These are phyloP conservation scores for Thamnaconus septentrionalis DNA, from an alignment of 2,113 vertebrate species.

Conservation along the genomic window DNA sequence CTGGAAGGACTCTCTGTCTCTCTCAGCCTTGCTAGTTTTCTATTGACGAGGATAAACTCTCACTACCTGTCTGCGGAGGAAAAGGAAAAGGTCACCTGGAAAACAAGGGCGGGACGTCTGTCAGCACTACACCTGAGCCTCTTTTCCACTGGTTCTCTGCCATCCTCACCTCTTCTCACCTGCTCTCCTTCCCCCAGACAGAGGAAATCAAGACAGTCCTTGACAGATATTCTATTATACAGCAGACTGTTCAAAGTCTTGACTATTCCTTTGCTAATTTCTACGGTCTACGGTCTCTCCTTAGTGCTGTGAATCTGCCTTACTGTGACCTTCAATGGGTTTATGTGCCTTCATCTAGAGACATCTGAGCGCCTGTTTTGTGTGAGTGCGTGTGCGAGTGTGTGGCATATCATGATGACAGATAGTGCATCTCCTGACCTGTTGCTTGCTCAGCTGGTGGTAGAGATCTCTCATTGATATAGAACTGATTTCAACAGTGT, in stretches of 20 bases:
- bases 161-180: slow-evolving; percentile 26
- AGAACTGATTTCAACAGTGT: slow-evolving; percentile 64
- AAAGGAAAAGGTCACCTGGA: slow-evolving; percentile 50
- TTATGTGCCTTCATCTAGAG: slow-evolving; percentile 81
- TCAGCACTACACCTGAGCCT: slow-evolving; percentile 39
- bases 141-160: slow-evolving; percentile 31
- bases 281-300: slow-evolving; percentile 55
- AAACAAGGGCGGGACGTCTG: slow-evolving; percentile 40
- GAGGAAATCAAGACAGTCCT: slow-evolving; percentile 27
- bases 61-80: slow-evolving; percentile 45
- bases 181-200: slow-evolving; percentile 27
- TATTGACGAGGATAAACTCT: slow-evolving; percentile 45
- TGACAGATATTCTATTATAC: slow-evolving; percentile 38
- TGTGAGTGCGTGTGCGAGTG: slow-evolving; percentile 6
- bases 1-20: slow-evolving; percentile 25
- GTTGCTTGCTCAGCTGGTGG: slow-evolving; percentile 64
- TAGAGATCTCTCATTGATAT: slow-evolving; percentile 60
- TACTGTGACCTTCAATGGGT: slow-evolving; percentile 78
- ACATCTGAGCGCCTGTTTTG: slow-evolving; percentile 63
- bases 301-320: slow-evolving; percentile 80
- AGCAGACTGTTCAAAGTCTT: slow-evolving; percentile 34
- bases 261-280: slow-evolving; percentile 56
- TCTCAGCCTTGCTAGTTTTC: slow-evolving; percentile 45
- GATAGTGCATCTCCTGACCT: slow-evolving; percentile 44
- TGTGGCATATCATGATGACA: slow-evolving; percentile 61